These are phyloP conservation scores for Fringilla coelebs DNA, from an alignment of 2,797 vertebrate genomes.

Conservation along the genomic window DNA sequence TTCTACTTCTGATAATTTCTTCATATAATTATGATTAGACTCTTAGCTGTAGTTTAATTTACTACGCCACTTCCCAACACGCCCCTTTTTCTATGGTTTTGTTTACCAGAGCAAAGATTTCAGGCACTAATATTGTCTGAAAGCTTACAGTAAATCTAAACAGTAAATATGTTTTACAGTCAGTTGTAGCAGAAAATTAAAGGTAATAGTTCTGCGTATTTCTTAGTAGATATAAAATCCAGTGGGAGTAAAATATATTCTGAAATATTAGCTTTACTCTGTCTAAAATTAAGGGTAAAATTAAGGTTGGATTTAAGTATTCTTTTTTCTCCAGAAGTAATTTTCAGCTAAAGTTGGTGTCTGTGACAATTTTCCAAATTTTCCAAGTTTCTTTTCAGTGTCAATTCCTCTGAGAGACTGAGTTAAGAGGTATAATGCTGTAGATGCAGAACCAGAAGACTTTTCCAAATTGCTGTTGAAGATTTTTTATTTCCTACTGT, in stretches of 20 bases:
- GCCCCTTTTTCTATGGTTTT: slow-evolving; percentile 50
- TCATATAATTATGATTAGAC: slow-evolving; percentile 40
- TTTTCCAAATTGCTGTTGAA: background rate
- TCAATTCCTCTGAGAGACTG: background rate
- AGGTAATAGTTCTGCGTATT: background rate
- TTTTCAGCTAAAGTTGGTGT: background rate
- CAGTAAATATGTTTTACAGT: slow-evolving; percentile 57
- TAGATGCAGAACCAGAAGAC: background rate
- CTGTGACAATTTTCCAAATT: background rate
- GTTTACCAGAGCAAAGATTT: slow-evolving; percentile 55
- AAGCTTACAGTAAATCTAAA: slow-evolving; percentile 72
- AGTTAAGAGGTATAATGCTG: background rate
- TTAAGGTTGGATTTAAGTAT: background rate
- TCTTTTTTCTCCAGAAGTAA: background rate
- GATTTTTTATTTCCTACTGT: background rate
- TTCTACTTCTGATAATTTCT: slow-evolving; percentile 31
- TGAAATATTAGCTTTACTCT: background rate
- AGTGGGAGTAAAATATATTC: background rate
- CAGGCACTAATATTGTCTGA: slow-evolving; percentile 41
- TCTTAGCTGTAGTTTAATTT: slow-evolving; percentile 48
- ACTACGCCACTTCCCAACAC: slow-evolving; percentile 62
- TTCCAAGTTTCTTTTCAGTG: background rate
- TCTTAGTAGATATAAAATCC: background rate
- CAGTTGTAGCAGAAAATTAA: slow-evolving; percentile 31
- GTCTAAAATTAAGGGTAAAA: background rate